These are phyloP conservation scores for Cecidostiba fungosa DNA, from an alignment of 2,888 invertebrate species.

Conservation along the genomic window DNA sequence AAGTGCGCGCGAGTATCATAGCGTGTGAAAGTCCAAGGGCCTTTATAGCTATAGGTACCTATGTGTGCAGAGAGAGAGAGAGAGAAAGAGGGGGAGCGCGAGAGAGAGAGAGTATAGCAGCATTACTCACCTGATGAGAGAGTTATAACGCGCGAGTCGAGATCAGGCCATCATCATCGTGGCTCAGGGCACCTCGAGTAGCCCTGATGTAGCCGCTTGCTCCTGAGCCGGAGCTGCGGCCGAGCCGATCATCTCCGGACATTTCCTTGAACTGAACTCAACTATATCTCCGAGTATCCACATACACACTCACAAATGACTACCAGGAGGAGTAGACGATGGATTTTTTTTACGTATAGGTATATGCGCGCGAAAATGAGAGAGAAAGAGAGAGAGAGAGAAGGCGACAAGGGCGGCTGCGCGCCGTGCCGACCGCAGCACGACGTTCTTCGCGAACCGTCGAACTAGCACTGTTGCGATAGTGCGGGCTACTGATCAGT, in stretches of 20 bases:
- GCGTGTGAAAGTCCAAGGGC: constrained; percentile 11
- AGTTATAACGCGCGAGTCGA: neutral
- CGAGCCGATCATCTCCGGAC: neutral
- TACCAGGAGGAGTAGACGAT: constrained; percentile 1
- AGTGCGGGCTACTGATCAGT: neutral
- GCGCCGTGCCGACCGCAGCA: constrained; percentile 3
- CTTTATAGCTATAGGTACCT: neutral
- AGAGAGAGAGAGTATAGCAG: neutral
- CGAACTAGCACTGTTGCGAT: constrained; percentile 18
- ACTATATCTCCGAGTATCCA: neutral
- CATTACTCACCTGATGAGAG: constrained; percentile 9
- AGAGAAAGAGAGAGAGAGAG: neutral
- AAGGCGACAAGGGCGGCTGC: constrained; percentile 19
- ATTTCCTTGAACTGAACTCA: constrained; percentile 2
- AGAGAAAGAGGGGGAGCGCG: neutral
- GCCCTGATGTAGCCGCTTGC: neutral
- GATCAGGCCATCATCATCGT: neutral
- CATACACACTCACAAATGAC: neutral
- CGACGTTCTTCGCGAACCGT: constrained; percentile 18
- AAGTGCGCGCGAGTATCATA: neutral
- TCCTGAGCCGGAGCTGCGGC: neutral
- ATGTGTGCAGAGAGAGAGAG: neutral
- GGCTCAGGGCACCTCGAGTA: neutral
- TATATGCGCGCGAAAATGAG: neutral
- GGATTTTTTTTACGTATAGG: neutral